Conservation (phyloP, 2,113 vertebrate species). For the Acanthisitta chloris region DNA sequence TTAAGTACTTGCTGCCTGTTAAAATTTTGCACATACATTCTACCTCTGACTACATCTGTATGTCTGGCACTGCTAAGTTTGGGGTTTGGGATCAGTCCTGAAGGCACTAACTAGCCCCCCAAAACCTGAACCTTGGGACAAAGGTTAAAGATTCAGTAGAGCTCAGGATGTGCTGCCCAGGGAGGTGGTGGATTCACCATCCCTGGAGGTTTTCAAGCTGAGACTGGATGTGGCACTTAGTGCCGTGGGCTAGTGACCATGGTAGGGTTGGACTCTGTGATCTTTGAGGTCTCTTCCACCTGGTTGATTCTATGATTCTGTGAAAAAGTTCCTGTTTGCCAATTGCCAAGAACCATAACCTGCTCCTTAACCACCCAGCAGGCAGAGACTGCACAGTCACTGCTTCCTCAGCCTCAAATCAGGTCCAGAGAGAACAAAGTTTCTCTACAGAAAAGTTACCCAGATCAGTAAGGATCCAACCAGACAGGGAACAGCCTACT, state of each 20-base stretch:
- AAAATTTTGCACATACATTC: fast-evolving
- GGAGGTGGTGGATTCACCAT: too few relatives aligned
- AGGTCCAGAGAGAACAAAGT: too few relatives aligned
- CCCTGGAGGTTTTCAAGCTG: too few relatives aligned
- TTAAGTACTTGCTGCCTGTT: background rate
- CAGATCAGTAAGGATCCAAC: background rate
- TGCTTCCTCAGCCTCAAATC: background rate
- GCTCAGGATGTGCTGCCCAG: background rate
- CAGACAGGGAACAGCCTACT: background rate
- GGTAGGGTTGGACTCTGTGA: too few relatives aligned
- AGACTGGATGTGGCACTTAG: too few relatives aligned
- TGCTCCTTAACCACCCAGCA: fast-evolving
- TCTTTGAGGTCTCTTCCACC: too few relatives aligned
- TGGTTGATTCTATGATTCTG: too few relatives aligned
- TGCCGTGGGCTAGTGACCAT: too few relatives aligned
- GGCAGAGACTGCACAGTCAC: background rate
- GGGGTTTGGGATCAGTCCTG: background rate
- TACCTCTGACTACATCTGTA: background rate
- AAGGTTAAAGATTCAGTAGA: background rate
- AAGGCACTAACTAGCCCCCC: background rate
- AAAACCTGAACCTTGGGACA: background rate
- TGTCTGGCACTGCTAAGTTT: background rate
- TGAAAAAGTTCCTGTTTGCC: background rate
- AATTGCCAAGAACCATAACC: background rate
- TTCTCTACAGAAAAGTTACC: background rate